Conservation (phyloP, 2,797 vertebrate genomes). For the Notolabrus celidotus region DNA sequence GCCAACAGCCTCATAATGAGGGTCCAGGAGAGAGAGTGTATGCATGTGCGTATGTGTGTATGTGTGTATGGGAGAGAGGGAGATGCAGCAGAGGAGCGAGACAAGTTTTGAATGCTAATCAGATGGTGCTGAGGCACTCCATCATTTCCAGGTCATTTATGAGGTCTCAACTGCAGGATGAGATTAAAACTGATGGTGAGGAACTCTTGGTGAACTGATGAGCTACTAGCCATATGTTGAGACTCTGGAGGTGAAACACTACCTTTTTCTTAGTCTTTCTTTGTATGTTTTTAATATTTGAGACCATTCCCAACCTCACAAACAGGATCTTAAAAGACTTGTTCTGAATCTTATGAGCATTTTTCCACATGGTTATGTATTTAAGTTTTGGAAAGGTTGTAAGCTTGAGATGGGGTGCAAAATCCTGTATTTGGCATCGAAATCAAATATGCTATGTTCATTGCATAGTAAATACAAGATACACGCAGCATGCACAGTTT, state of each 20-base stretch:
- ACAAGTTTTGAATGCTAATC: slow-evolving; percentile 68
- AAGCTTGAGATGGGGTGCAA: too few species aligned
- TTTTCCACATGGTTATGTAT: too few species aligned
- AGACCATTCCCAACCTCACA: too few species aligned
- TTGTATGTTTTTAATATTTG: too few species aligned
- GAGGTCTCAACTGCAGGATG: slow-evolving; percentile 51
- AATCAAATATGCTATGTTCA: too few species aligned
- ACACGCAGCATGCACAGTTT: too few species aligned
- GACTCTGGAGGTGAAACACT: slow-evolving; percentile 15
- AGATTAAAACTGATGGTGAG: slow-evolving; percentile 49
- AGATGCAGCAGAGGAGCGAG: slow-evolving; percentile 19
- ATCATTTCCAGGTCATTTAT: slow-evolving; percentile 67
- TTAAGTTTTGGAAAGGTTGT: too few species aligned
- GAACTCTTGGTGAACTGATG: slow-evolving; percentile 52
- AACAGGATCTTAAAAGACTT: too few species aligned
- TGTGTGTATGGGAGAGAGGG: not conserved
- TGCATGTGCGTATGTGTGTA: not conserved
- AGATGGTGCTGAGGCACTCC: slow-evolving; percentile 59
- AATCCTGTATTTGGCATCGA: too few species aligned
- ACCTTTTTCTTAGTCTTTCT: too few species aligned
- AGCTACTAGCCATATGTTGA: slow-evolving; percentile 42
- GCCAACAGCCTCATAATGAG: slow-evolving; percentile 30
- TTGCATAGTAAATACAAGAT: too few species aligned
- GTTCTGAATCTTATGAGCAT: too few species aligned
- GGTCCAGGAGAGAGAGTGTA: not conserved